These are phyloP conservation scores for Numenius phaeopus DNA, from an alignment of 2,797 vertebrate genomes.

Conservation along the genomic window DNA sequence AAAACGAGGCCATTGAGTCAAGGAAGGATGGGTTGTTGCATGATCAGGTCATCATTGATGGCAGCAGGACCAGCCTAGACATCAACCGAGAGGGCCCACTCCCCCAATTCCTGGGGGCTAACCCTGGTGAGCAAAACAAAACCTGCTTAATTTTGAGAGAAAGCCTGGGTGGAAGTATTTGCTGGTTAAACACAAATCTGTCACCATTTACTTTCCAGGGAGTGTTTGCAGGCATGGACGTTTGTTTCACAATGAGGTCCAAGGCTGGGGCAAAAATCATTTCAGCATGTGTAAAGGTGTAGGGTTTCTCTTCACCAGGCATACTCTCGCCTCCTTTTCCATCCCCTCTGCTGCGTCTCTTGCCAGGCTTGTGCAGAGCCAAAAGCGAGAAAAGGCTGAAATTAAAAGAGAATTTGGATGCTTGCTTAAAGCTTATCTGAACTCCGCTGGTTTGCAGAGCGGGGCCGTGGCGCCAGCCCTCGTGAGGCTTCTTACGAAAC, in stretches of 20 bases:
- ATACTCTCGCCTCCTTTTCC: background rate
- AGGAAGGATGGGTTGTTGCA: background rate
- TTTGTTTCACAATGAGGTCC: background rate
- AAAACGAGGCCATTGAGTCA: background rate
- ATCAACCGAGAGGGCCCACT: too few species aligned
- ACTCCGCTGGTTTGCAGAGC: background rate
- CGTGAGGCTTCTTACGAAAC: background rate
- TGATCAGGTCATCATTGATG: background rate
- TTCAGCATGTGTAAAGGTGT: background rate
- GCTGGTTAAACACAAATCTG: background rate
- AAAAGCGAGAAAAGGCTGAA: background rate
- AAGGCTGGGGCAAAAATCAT: background rate
- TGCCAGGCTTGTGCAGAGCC: background rate
- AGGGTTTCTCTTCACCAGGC: background rate
- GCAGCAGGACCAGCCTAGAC: background rate
- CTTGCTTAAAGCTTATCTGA: background rate
- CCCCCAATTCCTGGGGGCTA: background rate
- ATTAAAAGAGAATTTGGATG: background rate
- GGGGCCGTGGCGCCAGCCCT: fast-evolving
- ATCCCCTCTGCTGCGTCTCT: background rate
- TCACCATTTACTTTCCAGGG: background rate
- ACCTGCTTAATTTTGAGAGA: background rate
- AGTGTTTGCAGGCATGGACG: background rate
- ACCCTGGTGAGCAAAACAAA: background rate
- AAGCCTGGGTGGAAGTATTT: background rate